phyloP scores from a whole-genome alignment of 2,888 invertebrate genomes.

The Lymantria monacha region DNA sequence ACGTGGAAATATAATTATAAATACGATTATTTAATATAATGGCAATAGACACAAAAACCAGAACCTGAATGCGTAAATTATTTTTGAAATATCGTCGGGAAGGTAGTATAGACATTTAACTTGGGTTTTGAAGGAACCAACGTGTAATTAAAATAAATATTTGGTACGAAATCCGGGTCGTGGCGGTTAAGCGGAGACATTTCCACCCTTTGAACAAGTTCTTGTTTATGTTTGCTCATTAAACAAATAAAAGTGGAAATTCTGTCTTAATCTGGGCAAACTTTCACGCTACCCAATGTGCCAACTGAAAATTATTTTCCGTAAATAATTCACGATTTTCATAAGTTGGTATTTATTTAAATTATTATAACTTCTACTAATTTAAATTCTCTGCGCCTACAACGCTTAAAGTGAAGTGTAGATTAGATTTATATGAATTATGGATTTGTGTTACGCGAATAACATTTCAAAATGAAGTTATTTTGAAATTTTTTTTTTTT shows the following conservation, averaged over 20 bases:
- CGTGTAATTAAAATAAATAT: conserved; percentile 81
- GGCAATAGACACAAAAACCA: neutral
- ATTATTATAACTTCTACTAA: conserved; percentile 27
- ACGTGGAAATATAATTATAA: conserved; percentile 24
- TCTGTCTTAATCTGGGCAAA: conserved; percentile 62
- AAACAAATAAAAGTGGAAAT: conserved; percentile 75
- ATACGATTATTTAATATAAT: conserved; percentile 17
- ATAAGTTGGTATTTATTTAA: conserved; percentile 29
- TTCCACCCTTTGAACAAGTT: conserved; percentile 78
- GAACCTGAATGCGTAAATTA: conserved; percentile 13
- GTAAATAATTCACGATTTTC: conserved; percentile 37
- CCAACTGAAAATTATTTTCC: conserved; percentile 41
- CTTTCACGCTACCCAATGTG: conserved; percentile 49
- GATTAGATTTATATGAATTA: conserved; percentile 3
- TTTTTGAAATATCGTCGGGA: conserved; percentile 53
- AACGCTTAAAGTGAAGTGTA: conserved; percentile 5
- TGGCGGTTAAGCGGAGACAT: conserved; percentile 76
- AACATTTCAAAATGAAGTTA: no score
- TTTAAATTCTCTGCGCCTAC: conserved; percentile 15
- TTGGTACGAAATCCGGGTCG: conserved; percentile 77
- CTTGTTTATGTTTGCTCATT: conserved; percentile 79
- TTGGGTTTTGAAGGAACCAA: conserved; percentile 63
- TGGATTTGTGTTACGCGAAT: neutral
- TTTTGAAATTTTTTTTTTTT: no score
- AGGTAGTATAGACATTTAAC: conserved; percentile 63